Conservation (phyloP, 2,888 invertebrate genomes). For the Caprella mutica region DNA sequence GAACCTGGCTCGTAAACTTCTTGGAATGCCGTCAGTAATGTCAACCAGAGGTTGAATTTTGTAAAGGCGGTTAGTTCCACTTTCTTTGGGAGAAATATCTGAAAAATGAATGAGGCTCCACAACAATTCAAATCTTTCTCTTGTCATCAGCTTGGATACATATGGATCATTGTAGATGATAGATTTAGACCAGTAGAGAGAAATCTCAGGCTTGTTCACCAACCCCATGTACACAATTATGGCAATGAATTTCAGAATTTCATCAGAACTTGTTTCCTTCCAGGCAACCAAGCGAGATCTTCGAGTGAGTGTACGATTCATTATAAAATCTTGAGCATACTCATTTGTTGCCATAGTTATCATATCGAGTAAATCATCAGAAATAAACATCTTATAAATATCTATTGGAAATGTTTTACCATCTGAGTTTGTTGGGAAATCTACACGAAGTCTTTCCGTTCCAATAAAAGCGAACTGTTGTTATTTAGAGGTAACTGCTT, state of each 20-base stretch:
- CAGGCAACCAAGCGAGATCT: conserved; percentile 10
- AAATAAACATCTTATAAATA: conserved; percentile 9
- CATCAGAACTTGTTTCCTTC: conserved; percentile 8
- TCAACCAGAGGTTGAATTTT: conserved; percentile 2
- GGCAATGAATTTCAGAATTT: conserved; percentile 10
- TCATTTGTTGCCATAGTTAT: conserved; percentile 10
- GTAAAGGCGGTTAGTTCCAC: not conserved
- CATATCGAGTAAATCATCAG: conserved; percentile 11
- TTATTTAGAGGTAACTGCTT: no score
- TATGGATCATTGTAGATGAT: not conserved
- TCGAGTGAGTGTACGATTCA: not conserved
- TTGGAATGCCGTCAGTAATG: not conserved
- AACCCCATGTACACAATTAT: conserved; percentile 8
- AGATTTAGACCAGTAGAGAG: conserved; percentile 12
- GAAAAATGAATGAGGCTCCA: conserved; percentile 1
- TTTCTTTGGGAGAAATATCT: not conserved
- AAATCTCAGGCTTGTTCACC: conserved; percentile 10
- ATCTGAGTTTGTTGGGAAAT: conserved; percentile 5
- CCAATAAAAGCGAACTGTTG: no score
- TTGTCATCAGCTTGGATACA: not conserved
- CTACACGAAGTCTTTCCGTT: conserved; percentile 5
- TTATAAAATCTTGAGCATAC: conserved; percentile 9
- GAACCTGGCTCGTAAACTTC: not conserved
- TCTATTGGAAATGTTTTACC: conserved; percentile 9
- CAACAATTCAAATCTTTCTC: not conserved